Percentiles rank a stretch among this genome's conserved stretches.
Conservation (phyloP, 2,888 invertebrate species). For the Kryphioiulus occultus region DNA sequence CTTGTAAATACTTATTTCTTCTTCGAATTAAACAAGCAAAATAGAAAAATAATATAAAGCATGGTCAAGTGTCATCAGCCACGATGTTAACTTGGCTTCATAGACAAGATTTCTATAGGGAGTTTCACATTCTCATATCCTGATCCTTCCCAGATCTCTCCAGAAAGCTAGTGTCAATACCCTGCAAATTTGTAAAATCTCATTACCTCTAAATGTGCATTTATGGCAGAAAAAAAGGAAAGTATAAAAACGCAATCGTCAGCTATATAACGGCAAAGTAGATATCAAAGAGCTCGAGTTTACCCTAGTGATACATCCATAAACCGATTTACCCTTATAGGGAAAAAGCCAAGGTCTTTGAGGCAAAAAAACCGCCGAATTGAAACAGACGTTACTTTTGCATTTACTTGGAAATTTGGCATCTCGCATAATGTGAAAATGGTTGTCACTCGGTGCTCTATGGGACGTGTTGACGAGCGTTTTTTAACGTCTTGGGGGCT, state of each 20-base stretch:
- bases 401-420: conserved; percentile 1
- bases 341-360: not conserved
- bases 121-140: not conserved
- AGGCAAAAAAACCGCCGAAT: conserved; percentile 3
- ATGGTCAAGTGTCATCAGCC: too few relatives aligned
- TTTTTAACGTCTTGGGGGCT: conserved; percentile 7
- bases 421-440: conserved; percentile 21
- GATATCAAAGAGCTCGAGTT: not conserved
- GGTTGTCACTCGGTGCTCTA: conserved; percentile 40
- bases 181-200: conserved; percentile 14
- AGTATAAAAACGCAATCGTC: conserved; percentile 1
- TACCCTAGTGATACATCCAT: not conserved
- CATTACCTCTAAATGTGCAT: conserved; percentile 7
- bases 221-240: not conserved
- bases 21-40: too few relatives aligned
- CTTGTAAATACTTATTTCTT: too few relatives aligned
- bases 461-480: conserved; percentile 26
- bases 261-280: not conserved
- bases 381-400: conserved; percentile 10
- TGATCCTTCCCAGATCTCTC: not conserved
- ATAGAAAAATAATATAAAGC: too few relatives aligned
- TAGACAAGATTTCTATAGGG: not conserved
- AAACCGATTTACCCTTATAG: not conserved
- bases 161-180: not conserved
- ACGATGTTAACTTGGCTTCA: too few relatives aligned